These are phyloP conservation scores for Anguilla obscura DNA, from an alignment of 2,797 vertebrate genomes.

Conservation along the genomic window DNA sequence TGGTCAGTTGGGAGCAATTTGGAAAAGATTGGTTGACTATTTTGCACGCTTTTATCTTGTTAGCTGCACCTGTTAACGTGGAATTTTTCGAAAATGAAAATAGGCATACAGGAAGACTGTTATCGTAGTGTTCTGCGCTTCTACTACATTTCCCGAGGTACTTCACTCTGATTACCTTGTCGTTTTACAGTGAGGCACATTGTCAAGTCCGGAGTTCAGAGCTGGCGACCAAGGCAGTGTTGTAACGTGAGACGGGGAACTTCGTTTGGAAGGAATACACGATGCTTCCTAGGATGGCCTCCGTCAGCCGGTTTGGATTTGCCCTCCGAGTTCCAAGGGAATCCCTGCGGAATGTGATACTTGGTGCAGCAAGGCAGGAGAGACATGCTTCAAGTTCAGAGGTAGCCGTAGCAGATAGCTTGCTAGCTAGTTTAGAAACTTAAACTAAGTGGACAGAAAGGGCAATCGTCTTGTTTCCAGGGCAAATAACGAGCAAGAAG, in stretches of 20 bases:
- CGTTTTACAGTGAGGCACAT: constrained; percentile 50
- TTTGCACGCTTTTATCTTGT: background rate
- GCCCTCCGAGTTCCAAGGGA: constrained; percentile 52
- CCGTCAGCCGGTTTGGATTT: constrained; percentile 44
- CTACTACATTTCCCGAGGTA: constrained; percentile 71
- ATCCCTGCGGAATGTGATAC: constrained; percentile 48
- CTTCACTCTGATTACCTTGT: constrained; percentile 36
- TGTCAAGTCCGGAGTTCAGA: constrained; percentile 48
- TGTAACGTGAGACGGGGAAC: constrained; percentile 16
- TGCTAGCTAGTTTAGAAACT: background rate
- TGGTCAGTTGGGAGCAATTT: background rate
- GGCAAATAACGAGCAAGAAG: background rate
- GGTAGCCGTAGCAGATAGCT: constrained; percentile 49
- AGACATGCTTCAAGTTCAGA: constrained; percentile 61
- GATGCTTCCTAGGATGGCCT: constrained; percentile 65
- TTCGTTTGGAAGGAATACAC: constrained; percentile 37
- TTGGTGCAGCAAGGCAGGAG: constrained; percentile 48
- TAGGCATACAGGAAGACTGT: background rate
- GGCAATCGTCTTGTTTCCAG: background rate
- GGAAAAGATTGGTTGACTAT: background rate
- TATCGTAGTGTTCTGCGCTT: background rate
- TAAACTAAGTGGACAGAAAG: background rate
- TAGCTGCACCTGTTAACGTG: background rate
- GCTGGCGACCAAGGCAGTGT: constrained; percentile 34
- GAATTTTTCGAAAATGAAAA: background rate